Evolutionary conservation across 2,888 invertebrate genomes (phyloP).

Genomic region (Pammene fasciana): DNA sequence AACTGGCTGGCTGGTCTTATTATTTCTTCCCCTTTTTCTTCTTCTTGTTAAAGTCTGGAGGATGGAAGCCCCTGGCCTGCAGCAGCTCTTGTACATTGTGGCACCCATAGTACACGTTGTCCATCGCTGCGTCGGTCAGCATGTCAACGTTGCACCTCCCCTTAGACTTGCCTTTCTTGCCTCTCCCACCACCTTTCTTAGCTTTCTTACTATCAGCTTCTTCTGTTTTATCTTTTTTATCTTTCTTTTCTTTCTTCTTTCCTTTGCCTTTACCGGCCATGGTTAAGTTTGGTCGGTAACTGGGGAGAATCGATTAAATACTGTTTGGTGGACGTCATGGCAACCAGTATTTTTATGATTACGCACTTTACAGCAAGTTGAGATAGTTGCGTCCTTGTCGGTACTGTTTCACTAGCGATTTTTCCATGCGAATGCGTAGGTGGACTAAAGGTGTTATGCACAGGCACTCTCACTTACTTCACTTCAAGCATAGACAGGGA

Average conservation of each 20-base stretch:
- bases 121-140: constrained; percentile 95
- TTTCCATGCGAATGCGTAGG: too few relatives aligned
- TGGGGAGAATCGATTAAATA: constrained; percentile 28
- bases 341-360: neutral
- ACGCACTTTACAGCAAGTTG: too few relatives aligned
- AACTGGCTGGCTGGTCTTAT: constrained; percentile 2
- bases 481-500: too few relatives aligned
- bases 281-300: constrained; percentile 2
- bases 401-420: too few relatives aligned
- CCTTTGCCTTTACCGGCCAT: constrained; percentile 69
- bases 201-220: constrained; percentile 76
- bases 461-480: too few relatives aligned
- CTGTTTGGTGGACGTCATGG: constrained; percentile 1
- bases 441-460: too few relatives aligned
- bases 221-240: constrained; percentile 78
- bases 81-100: constrained; percentile 96
- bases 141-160: constrained; percentile 91
- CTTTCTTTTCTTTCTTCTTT: constrained; percentile 82
- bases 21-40: constrained; percentile 90
- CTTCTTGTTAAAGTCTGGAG: constrained; percentile 94
- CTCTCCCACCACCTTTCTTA: constrained; percentile 75
- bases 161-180: constrained; percentile 82
- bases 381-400: too few relatives aligned
- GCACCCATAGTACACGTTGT: constrained; percentile 96
- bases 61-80: constrained; percentile 93